Conservation (phyloP, 2,797 vertebrate species). For the Morelia viridis region DNA sequence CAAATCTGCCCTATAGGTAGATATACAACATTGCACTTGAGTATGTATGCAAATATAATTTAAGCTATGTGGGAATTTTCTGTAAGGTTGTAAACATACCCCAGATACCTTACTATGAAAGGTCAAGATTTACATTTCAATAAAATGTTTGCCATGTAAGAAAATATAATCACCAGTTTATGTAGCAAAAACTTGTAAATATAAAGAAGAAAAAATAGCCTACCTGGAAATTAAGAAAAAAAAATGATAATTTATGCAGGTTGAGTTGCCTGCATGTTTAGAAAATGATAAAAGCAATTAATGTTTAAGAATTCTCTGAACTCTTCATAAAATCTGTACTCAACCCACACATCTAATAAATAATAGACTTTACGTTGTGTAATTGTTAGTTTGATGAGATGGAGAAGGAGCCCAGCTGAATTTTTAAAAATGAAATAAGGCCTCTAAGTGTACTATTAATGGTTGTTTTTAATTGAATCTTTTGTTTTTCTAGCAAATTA, state of each 20-base stretch:
- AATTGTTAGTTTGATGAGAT: slow-evolving; percentile 45
- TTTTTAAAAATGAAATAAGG: slow-evolving; percentile 37
- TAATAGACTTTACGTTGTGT: slow-evolving; percentile 24
- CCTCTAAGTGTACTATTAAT: slow-evolving; percentile 31
- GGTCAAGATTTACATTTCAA: not conserved
- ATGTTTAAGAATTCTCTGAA: slow-evolving; percentile 52
- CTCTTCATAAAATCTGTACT: slow-evolving; percentile 34
- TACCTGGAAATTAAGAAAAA: not conserved
- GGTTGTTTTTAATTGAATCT: slow-evolving; percentile 36
- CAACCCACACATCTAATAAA: slow-evolving; percentile 31
- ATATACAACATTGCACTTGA: not conserved
- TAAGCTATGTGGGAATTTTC: not conserved
- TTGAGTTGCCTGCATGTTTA: slow-evolving; percentile 26
- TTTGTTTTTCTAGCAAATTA: slow-evolving; percentile 34
- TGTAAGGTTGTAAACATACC: not conserved
- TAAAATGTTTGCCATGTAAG: not conserved
- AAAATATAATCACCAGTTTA: slow-evolving; percentile 33
- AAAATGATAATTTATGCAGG: slow-evolving; percentile 49
- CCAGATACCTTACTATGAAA: not conserved
- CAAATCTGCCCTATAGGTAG: not conserved
- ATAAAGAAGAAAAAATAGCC: slow-evolving; percentile 41
- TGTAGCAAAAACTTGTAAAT: slow-evolving; percentile 48
- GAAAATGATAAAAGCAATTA: slow-evolving; percentile 52
- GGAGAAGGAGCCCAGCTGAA: not conserved
- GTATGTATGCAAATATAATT: not conserved